Evolutionary conservation across 2,888 invertebrate species (phyloP).

Genomic region (Isotomurus palustris): DNA sequence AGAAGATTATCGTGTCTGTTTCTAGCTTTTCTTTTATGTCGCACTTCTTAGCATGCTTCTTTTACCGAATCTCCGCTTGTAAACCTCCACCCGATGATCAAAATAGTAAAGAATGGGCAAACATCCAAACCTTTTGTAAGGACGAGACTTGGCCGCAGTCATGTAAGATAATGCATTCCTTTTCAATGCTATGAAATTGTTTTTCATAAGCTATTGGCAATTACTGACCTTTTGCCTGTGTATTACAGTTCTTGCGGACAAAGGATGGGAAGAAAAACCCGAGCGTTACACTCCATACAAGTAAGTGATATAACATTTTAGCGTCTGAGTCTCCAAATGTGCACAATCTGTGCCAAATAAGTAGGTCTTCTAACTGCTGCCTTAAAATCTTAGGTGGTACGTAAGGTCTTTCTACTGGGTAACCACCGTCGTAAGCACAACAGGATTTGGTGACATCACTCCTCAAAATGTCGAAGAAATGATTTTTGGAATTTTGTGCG

Average conservation of each 20-base stretch:
- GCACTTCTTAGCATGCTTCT: slow-evolving; percentile 32
- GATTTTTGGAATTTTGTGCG: slow-evolving; percentile 24
- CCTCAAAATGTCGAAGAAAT: slow-evolving; percentile 24
- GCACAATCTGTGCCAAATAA: too few relatives aligned
- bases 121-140: too few relatives aligned
- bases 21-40: slow-evolving; percentile 29
- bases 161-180: not conserved
- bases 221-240: too few relatives aligned
- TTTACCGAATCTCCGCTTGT: slow-evolving; percentile 32
- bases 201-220: too few relatives aligned
- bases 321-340: too few relatives aligned
- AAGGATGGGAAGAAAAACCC: too few relatives aligned
- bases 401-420: slow-evolving; percentile 35
- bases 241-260: too few relatives aligned
- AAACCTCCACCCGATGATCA: not conserved
- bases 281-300: too few relatives aligned
- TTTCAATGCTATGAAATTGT: too few relatives aligned
- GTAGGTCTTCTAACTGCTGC: too few relatives aligned
- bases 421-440: slow-evolving; percentile 29
- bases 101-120: not conserved
- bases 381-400: too few relatives aligned
- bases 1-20: slow-evolving; percentile 31
- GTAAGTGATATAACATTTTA: too few relatives aligned
- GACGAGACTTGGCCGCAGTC: slow-evolving; percentile 16
- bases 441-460: slow-evolving; percentile 38